A percentile compares a stretch with the other conserved stretches of the same genome.
These are phyloP conservation scores for Ochlodes sylvanus DNA, from an alignment of 2,888 invertebrate species.

Conservation along the genomic window DNA sequence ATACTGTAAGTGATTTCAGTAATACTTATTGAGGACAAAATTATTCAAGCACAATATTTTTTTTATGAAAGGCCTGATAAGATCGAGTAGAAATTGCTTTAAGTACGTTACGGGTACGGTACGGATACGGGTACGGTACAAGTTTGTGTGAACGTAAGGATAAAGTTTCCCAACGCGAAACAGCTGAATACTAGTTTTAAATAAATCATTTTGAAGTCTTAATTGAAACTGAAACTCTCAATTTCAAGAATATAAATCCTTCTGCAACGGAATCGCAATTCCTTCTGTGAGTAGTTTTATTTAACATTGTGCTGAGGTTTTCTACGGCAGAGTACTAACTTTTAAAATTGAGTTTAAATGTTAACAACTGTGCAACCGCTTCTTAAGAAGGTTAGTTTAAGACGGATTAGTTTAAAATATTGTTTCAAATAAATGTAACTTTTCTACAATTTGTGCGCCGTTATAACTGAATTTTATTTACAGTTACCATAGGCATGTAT, in stretches of 20 bases:
- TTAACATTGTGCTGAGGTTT: conserved; percentile 20
- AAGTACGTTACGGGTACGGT: too few species aligned
- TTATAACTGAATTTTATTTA: too few species aligned
- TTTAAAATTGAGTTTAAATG: conserved; percentile 18
- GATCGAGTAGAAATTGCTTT: too few species aligned
- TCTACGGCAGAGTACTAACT: neutral
- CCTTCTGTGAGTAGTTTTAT: conserved; percentile 24
- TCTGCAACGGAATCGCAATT: conserved; percentile 24
- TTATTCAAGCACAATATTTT: too few species aligned
- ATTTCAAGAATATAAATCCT: conserved; percentile 38
- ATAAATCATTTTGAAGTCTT: conserved; percentile 48
- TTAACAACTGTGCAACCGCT: conserved; percentile 5
- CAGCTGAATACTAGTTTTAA: neutral
- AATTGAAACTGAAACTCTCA: conserved; percentile 46
- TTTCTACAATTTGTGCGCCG: too few species aligned
- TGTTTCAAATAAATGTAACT: neutral
- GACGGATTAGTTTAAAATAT: neutral
- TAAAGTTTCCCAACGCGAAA: neutral
- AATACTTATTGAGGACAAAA: too few species aligned
- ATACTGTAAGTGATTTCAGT: too few species aligned
- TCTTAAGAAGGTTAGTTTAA: neutral
- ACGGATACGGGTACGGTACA: too few species aligned
- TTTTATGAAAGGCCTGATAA: too few species aligned
- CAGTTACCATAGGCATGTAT: too few species aligned
- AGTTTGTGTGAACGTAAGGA: too few species aligned